Evolutionary conservation across 2,113 vertebrate genomes (phyloP).

Genomic region (Gorilla gorilla): DNA sequence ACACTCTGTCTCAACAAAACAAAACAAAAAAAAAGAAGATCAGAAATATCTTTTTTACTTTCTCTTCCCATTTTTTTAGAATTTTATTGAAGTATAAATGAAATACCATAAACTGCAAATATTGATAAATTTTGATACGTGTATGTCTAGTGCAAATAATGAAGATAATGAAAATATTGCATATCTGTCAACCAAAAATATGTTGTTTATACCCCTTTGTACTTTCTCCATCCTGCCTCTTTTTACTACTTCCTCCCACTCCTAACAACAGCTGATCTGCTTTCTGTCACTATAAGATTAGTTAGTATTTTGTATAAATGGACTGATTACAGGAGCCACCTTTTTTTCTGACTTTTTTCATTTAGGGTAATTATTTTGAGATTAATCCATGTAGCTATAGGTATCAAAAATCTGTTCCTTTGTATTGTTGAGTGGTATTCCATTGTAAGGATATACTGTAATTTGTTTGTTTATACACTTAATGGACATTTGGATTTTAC

Average conservation of each 20-base stretch:
- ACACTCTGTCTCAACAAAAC: no score
- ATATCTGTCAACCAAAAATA: background rate
- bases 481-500: background rate
- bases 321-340: fast-evolving
- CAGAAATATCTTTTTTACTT: background rate
- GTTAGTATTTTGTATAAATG: background rate
- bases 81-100: background rate
- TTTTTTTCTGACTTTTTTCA: background rate
- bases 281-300: background rate
- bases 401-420: background rate
- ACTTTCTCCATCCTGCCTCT: background rate
- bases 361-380: background rate
- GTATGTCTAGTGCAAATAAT: fast-evolving
- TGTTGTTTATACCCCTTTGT: no score
- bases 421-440: background rate
- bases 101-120: background rate
- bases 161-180: background rate
- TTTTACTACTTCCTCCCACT: fast-evolving
- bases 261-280: background rate
- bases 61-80: background rate
- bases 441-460: background rate
- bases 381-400: background rate
- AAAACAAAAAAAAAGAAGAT: no score
- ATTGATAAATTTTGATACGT: background rate
- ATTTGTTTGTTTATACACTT: background rate